phyloP scores from a whole-genome alignment of 53 echinoderm and acorn worm species.

The Patiria pectinifera region DNA sequence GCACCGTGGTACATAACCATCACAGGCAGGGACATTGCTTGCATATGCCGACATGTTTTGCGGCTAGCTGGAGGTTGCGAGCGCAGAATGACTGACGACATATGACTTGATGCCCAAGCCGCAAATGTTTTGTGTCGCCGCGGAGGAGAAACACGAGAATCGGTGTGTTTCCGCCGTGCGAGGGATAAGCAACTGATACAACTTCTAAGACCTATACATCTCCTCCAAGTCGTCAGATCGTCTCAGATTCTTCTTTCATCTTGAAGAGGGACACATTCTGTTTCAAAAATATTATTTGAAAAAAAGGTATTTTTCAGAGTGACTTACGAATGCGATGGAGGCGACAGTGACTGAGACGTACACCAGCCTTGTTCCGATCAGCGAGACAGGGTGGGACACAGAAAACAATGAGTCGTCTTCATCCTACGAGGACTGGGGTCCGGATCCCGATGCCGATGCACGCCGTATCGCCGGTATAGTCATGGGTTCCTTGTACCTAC shows the following conservation, averaged over 20 bases:
- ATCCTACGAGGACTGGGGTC: not conserved
- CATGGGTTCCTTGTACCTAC: constrained; percentile 72
- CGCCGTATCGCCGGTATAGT: constrained; percentile 1
- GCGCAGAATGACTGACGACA: not conserved
- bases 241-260: not conserved
- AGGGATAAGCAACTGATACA: not conserved
- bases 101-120: not conserved
- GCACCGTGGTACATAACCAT: not conserved
- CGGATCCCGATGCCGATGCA: not conserved
- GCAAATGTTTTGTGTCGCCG: constrained; percentile 8
- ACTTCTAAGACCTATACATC: not conserved
- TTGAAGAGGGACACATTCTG: not conserved
- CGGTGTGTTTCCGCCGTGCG: not conserved
- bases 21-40: not conserved
- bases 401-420: not conserved
- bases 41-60: not conserved
- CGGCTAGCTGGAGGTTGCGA: not conserved
- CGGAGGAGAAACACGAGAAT: not conserved
- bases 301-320: not conserved
- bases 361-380: constrained; percentile 48
- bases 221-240: not conserved
- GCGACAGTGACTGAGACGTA: not conserved
- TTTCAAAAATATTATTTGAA: not conserved
- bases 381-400: constrained; percentile 8
- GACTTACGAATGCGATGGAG: not conserved